phyloP scores from a whole-genome alignment of 2,888 invertebrate genomes.

The Chesias legatella region DNA sequence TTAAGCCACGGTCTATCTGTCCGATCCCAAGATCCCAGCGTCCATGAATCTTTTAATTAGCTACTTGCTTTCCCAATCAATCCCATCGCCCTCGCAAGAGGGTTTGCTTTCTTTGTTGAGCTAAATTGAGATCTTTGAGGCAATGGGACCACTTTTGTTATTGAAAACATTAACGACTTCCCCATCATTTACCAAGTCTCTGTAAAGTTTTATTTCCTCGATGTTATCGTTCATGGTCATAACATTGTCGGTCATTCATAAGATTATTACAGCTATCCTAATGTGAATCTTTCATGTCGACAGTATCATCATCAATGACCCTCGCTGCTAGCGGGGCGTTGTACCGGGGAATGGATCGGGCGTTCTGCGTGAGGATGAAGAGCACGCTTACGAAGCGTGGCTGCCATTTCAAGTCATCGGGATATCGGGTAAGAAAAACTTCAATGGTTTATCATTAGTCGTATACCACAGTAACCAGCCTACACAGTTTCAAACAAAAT shows the following conservation, averaged over 20 bases:
- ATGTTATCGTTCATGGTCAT: constrained; percentile 25
- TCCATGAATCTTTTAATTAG: constrained; percentile 62
- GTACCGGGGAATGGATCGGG: constrained; percentile 93
- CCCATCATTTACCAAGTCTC: constrained; percentile 16
- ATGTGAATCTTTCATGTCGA: constrained; percentile 39
- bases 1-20: constrained; percentile 60
- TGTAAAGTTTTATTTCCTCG: constrained; percentile 25
- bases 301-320: constrained; percentile 92
- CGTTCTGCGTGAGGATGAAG: constrained; percentile 98
- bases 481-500: no score
- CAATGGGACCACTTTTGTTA: constrained; percentile 22
- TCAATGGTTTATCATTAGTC: neutral
- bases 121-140: constrained; percentile 41
- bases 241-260: constrained; percentile 27
- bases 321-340: constrained; percentile 84
- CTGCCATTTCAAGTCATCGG: constrained; percentile 97
- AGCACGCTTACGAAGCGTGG: constrained; percentile 98
- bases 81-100: constrained; percentile 41
- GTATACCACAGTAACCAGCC: no score
- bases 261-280: constrained; percentile 24
- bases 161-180: constrained; percentile 24
- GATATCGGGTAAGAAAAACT: constrained; percentile 89
- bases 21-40: constrained; percentile 40
- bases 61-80: constrained; percentile 57
- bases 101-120: constrained; percentile 41